Evolutionary conservation across 2,797 vertebrate species (phyloP).

Genomic region (Enteromius treurensis): DNA sequence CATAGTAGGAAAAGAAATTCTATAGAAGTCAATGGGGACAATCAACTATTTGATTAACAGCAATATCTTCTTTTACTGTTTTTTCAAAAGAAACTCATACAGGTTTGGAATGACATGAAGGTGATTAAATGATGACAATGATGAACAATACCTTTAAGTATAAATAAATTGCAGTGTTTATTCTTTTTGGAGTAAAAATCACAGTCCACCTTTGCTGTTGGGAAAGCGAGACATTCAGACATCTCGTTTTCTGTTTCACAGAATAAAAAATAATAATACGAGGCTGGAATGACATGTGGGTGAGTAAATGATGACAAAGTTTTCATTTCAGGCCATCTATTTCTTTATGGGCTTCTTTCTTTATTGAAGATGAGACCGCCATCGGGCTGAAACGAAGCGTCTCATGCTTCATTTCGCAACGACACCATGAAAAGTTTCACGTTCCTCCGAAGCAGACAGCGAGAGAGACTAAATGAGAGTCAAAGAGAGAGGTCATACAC

Average conservation of each 20-base stretch:
- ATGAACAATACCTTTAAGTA: neutral
- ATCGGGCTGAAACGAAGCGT: slow-evolving; percentile 4
- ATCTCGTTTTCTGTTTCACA: slow-evolving; percentile 23
- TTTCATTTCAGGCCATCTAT: slow-evolving; percentile 24
- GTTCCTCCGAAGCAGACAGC: neutral
- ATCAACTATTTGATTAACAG: neutral
- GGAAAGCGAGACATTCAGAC: neutral
- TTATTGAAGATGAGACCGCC: slow-evolving; percentile 27
- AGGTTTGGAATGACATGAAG: neutral
- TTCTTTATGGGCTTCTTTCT: slow-evolving; percentile 26
- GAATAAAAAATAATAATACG: slow-evolving; percentile 2
- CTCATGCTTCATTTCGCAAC: slow-evolving; percentile 51
- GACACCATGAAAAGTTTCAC: neutral
- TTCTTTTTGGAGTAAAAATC: neutral
- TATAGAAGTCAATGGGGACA: neutral
- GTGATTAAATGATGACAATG: neutral
- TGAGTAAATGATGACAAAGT: slow-evolving; percentile 33
- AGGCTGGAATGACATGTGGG: neutral
- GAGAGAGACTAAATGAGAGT: slow-evolving; percentile 35
- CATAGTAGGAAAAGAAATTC: neutral
- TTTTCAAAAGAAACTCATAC: neutral
- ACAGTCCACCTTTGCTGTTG: neutral
- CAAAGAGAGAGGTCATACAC: slow-evolving; percentile 57
- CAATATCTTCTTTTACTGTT: neutral
- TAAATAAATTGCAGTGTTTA: neutral